A percentile compares a stretch with the other conserved stretches of the same genome.
Conservation (phyloP, 1,140 invertebrate genomes). For the Battus philenor region DNA sequence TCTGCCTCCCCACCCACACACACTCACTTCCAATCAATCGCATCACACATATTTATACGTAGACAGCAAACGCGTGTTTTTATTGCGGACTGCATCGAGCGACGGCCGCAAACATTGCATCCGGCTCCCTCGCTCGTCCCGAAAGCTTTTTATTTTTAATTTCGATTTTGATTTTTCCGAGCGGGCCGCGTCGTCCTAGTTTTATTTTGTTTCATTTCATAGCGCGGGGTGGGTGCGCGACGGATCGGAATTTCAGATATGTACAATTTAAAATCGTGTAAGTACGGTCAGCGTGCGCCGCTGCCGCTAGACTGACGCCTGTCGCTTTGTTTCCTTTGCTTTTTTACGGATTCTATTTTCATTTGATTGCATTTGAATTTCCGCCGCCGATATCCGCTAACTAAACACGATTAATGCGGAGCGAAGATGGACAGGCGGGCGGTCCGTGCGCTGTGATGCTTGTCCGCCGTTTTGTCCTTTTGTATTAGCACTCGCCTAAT, state of each 20-base stretch:
- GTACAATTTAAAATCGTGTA: slow-evolving; percentile 77
- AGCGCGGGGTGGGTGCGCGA: slow-evolving; percentile 72
- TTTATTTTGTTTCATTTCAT: slow-evolving; percentile 76
- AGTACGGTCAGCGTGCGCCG: slow-evolving; percentile 69
- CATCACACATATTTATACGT: slow-evolving; percentile 66
- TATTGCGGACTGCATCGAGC: slow-evolving; percentile 71
- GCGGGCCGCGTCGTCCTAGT: slow-evolving; percentile 62
- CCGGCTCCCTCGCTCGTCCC: slow-evolving; percentile 53
- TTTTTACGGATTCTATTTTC: slow-evolving; percentile 74
- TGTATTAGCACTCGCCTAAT: slow-evolving; percentile 69
- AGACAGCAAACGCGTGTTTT: slow-evolving; percentile 62
- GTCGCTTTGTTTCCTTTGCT: slow-evolving; percentile 72
- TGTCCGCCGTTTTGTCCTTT: slow-evolving; percentile 65
- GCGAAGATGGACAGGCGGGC: slow-evolving; percentile 67
- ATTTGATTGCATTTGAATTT: slow-evolving; percentile 78
- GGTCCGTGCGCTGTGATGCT: slow-evolving; percentile 40
- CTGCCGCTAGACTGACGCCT: slow-evolving; percentile 71
- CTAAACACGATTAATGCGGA: slow-evolving; percentile 77
- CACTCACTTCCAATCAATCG: slow-evolving; percentile 74
- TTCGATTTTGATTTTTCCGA: slow-evolving; percentile 74
- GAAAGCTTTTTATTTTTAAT: slow-evolving; percentile 74
- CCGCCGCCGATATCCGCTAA: slow-evolving; percentile 76
- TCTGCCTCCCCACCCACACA: slow-evolving; percentile 44
- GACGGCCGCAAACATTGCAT: slow-evolving; percentile 73
- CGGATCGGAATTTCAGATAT: slow-evolving; percentile 76